Base-by-base conservation (phyloP, 1,140 invertebrate genomes). In the Meloidogyne exigua region DNA sequence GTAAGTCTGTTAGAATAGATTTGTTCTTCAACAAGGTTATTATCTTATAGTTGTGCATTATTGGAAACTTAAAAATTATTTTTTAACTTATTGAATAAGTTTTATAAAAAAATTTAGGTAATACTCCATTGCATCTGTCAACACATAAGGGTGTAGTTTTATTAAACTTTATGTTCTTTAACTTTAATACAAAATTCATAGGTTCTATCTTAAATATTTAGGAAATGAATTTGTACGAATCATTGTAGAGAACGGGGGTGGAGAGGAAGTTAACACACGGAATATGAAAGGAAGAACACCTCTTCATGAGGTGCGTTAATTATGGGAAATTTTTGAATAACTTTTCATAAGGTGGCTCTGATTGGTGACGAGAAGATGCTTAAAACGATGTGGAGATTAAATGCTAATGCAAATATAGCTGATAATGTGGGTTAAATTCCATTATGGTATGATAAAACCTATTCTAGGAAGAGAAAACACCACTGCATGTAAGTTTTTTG, bases 321-420 rank as follows among this genome's bases (percentile, higher is more conserved):
- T 57, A 39, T 39, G 36, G 36, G n/a, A n/a, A 10, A 9, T 57
- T 57, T n/a, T 9, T 15, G 42, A 49, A 1, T 18, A n/a, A 57
- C 21, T 18, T 7, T 57, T 57, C 7, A n/a, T 49, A 49, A 57
- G 72, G 93, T 94, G 0, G 93, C 95, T n/a, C 92, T 92, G 10
- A 93, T 95, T 86, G 95, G 95, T 4, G 95, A 98, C 87, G 95
- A 98, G 87, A 91, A 91, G 0, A 89, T 97, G 57, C 92, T 98
- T 1, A 97, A 96, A 89, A 95, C 95, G 88, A 93, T 99, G 85
- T 95, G 95, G 87, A 92, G 94, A 32, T 92, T 95, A 49, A 91
- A 94, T 84, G 96, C 95, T 1, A 95, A 94, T 77, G 93, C 95
- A 12, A 75, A 70, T 21, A 69, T 65, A 23, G 57, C 57, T 32